Evolutionary conservation across 2,113 vertebrate species (phyloP), one percentile per base, ranked within the genome.

Genomic region (Otolemur garnettii): DNA sequence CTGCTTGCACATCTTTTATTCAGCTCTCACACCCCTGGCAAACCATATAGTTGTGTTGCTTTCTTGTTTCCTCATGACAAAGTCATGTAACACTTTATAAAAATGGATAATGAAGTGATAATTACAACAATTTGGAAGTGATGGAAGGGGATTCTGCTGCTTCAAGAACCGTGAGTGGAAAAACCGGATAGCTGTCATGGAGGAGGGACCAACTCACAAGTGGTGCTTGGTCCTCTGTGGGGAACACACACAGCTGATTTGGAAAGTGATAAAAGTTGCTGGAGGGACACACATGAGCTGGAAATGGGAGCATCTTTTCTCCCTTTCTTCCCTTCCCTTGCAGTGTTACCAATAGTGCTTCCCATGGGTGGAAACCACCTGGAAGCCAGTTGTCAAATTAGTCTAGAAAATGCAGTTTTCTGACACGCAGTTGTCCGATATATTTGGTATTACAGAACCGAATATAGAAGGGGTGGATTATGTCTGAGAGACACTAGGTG

Each of bases 11-110:
- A 68, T 55, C 33, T 66, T 85, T 68, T 83, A 83, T 74, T 83
- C 66, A 72, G 33, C 90, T 93, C 53, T 64, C 22, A 10, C 1
- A 21, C 13, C 5, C 14, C 60, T 2, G 94, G 24, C 38, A 84
- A 90, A 80, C 21, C 7, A 21, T 81, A 33, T 88, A 85, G 28
- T 45, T 84, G 33, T 94, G 50, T 74, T 72, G 66, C 6, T 50
- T 77, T 86, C 57, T 86, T 87, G 80, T 96, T 69, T 82, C 30
- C 30, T 38, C 62, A 55, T 53, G 86, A 90, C 59, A 78, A 89
- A 90, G 1, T 89, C 55, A 78, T 62, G 11, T 68, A 82, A 74
- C 69, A 68, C 79, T 80, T 97, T 84, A 81, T 1, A 18, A 69
- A 91, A 86, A 24, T 50, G 28, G 66, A 21, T 86, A 94, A 94